phyloP scores from a whole-genome alignment of 2,888 invertebrate species.

The Drosophila yooni region DNA sequence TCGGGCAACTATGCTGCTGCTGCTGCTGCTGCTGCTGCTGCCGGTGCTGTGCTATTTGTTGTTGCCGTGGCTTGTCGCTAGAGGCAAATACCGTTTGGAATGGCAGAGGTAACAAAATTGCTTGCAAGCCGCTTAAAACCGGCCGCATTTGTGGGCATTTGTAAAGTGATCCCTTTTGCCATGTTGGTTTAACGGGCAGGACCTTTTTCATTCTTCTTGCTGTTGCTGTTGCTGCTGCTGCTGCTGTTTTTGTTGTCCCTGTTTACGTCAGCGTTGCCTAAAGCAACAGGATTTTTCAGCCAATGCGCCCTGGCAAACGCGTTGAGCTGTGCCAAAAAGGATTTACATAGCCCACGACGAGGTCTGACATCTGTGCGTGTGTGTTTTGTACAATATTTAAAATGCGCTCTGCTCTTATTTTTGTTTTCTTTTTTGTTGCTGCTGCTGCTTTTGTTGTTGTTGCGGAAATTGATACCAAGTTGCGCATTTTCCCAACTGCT shows the following conservation, averaged over 20 bases:
- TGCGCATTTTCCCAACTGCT: slow-evolving; percentile 43
- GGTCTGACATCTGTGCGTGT: slow-evolving; percentile 10
- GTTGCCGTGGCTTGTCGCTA: slow-evolving; percentile 70
- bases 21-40: neutral
- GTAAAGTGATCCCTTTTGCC: slow-evolving; percentile 75
- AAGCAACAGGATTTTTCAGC: slow-evolving; percentile 75
- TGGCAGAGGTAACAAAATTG: slow-evolving; percentile 42
- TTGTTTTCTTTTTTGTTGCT: slow-evolving; percentile 44
- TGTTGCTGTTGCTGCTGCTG: slow-evolving; percentile 13
- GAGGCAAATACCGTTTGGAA: slow-evolving; percentile 70
- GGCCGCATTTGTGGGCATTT: slow-evolving; percentile 81
- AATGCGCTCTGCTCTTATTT: slow-evolving; percentile 54
- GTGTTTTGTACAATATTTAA: slow-evolving; percentile 62
- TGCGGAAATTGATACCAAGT: slow-evolving; percentile 69
- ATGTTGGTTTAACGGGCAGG: slow-evolving; percentile 60
- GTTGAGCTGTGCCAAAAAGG: slow-evolving; percentile 81
- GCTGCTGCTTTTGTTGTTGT: slow-evolving; percentile 30
- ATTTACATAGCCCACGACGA: slow-evolving; percentile 58
- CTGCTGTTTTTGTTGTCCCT: slow-evolving; percentile 25
- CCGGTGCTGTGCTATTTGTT: slow-evolving; percentile 45
- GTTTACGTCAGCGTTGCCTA: slow-evolving; percentile 62
- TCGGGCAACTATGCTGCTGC: slow-evolving; percentile 29
- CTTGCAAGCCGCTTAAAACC: slow-evolving; percentile 54
- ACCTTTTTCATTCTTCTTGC: slow-evolving; percentile 49
- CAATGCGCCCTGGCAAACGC: slow-evolving; percentile 59